phyloP scores from a whole-genome alignment of 2,113 vertebrate genomes.

The Gila orcuttii region DNA sequence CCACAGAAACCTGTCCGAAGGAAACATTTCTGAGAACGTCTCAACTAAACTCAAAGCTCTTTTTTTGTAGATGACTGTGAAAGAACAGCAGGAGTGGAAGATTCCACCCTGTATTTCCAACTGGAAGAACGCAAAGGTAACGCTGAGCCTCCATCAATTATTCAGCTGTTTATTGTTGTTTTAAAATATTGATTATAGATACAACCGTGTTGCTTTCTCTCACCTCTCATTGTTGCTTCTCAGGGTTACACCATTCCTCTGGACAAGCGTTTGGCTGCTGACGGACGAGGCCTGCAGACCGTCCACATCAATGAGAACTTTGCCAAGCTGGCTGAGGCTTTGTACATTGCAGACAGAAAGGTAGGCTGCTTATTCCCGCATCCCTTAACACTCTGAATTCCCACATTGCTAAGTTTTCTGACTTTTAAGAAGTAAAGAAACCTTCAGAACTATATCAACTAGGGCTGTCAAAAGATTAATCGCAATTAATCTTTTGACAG shows the following conservation, averaged over 20 bases:
- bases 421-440: neutral
- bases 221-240: neutral
- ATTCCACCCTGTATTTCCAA: constrained; percentile 99
- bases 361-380: constrained; percentile 65
- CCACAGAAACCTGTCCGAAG: neutral
- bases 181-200: neutral
- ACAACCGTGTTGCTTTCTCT: constrained; percentile 2
- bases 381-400: neutral
- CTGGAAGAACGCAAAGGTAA: constrained; percentile 99
- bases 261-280: constrained; percentile 95
- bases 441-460: neutral
- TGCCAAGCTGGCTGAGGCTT: constrained; percentile 94
- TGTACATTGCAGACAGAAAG: constrained; percentile 98
- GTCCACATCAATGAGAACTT: constrained; percentile 99
- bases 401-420: neutral
- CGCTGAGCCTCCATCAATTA: neutral
- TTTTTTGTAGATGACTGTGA: constrained; percentile 91
- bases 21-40: neutral
- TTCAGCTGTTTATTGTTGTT: neutral
- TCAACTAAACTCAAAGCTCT: neutral
- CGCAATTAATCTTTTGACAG: too few species aligned
- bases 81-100: constrained; percentile 99
- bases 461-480: too few species aligned
- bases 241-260: constrained; percentile 98
- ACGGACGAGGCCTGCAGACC: constrained; percentile 93